These are phyloP conservation scores for Pangasius macronema DNA, from an alignment of 2,797 vertebrate genomes.

Conservation along the genomic window DNA sequence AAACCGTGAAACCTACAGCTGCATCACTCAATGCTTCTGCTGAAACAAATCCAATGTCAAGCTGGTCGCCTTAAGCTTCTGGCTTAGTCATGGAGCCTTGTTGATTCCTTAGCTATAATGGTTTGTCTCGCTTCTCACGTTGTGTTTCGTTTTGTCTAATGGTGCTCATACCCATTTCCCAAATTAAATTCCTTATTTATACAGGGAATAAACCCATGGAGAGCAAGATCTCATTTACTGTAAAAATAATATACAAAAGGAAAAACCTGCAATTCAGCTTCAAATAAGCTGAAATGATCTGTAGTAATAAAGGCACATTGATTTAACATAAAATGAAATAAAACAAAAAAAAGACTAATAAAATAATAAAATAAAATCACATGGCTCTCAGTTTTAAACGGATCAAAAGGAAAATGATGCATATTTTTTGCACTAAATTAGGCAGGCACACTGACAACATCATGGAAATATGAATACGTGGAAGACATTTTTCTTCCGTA, in stretches of 20 bases:
- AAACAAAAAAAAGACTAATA: not conserved
- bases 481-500: not conserved
- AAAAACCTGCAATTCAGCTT: not conserved
- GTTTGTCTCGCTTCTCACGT: not conserved
- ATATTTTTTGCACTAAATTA: not conserved
- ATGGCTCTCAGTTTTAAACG: not conserved
- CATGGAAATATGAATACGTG: not conserved
- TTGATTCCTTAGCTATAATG: not conserved
- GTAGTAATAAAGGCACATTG: not conserved
- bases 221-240: no score
- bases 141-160: not conserved
- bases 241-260: not conserved
- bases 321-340: not conserved
- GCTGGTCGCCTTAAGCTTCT: not conserved
- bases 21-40: not conserved
- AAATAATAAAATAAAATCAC: not conserved
- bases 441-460: not conserved
- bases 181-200: not conserved
- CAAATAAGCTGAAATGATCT: not conserved
- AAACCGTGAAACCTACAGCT: not conserved
- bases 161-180: not conserved
- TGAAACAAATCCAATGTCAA: slow-evolving; percentile 26
- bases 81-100: slow-evolving; percentile 16
- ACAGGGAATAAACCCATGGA: not conserved
- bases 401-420: not conserved